A percentile compares a stretch with the other conserved stretches of the same genome.
Conservation (phyloP, 2,888 invertebrate genomes). For the Phytoseiulus persimilis region DNA sequence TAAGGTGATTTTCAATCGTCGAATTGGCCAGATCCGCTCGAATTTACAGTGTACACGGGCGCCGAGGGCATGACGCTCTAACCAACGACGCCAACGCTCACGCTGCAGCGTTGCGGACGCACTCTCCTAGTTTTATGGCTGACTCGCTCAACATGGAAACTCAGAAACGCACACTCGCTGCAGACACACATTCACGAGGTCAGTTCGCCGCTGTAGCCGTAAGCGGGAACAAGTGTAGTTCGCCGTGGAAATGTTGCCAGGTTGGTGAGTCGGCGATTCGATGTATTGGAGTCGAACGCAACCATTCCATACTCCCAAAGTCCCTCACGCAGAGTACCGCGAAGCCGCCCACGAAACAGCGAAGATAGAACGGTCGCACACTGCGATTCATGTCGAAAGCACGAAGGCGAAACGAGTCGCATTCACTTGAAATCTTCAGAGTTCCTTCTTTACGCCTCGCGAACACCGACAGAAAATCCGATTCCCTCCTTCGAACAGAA, state of each 20-base stretch:
- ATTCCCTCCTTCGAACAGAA: background rate
- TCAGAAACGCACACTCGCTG: background rate
- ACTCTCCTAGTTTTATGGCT: background rate
- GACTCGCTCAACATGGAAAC: conserved; percentile 5
- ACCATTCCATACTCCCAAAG: background rate
- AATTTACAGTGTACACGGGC: background rate
- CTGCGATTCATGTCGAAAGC: too few relatives aligned
- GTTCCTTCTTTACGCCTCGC: background rate
- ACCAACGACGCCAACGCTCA: background rate
- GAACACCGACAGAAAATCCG: background rate
- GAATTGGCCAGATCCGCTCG: too few relatives aligned
- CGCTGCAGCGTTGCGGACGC: background rate
- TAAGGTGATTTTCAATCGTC: too few relatives aligned
- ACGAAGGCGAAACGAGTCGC: too few relatives aligned
- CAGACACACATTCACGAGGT: background rate
- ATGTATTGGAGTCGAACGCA: background rate
- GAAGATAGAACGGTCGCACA: too few relatives aligned
- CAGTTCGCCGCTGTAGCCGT: background rate
- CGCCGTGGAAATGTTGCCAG: background rate
- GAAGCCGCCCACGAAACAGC: too few relatives aligned
- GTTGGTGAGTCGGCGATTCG: background rate
- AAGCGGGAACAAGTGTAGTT: background rate
- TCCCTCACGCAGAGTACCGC: too few relatives aligned
- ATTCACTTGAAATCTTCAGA: background rate
- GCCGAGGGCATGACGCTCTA: background rate